Conservation (phyloP, 37 sponge, comb jelly and placozoan species). For the Halisarca cf. caerulea region DNA sequence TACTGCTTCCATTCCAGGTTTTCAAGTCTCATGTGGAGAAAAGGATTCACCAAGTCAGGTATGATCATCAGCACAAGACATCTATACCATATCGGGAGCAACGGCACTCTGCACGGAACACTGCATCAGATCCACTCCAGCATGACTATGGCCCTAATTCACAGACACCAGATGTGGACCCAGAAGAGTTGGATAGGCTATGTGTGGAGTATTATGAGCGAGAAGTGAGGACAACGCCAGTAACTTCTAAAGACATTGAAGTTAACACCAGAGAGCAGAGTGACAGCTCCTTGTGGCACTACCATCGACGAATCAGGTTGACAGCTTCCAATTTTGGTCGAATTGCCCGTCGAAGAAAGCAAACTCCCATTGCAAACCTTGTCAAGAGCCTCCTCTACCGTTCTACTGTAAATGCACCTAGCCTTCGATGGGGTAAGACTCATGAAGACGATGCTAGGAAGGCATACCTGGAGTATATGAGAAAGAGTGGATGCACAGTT, state of each 20-base stretch:
- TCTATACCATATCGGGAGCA: neutral
- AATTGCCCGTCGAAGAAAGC: slow-evolving; percentile 24
- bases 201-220: slow-evolving; percentile 19
- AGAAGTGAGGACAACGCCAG: neutral
- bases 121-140: too few relatives aligned
- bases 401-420: neutral
- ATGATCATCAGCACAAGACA: neutral
- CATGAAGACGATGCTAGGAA: slow-evolving; percentile 14
- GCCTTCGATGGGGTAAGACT: neutral
- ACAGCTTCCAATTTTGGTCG: slow-evolving; percentile 31
- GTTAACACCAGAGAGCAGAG: neutral
- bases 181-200: neutral
- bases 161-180: slow-evolving; percentile 9
- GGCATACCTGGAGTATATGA: neutral
- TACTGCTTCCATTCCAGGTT: too few relatives aligned
- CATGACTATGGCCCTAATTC: slow-evolving; percentile 24
- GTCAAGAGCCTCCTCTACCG: slow-evolving; percentile 12
- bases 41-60: neutral
- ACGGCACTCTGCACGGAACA: neutral
- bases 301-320: neutral
- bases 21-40: neutral
- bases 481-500: neutral
- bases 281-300: neutral
- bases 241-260: neutral
- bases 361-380: slow-evolving; percentile 24